Conservation (phyloP, 2,113 vertebrate genomes). For the Panthera leo region DNA sequence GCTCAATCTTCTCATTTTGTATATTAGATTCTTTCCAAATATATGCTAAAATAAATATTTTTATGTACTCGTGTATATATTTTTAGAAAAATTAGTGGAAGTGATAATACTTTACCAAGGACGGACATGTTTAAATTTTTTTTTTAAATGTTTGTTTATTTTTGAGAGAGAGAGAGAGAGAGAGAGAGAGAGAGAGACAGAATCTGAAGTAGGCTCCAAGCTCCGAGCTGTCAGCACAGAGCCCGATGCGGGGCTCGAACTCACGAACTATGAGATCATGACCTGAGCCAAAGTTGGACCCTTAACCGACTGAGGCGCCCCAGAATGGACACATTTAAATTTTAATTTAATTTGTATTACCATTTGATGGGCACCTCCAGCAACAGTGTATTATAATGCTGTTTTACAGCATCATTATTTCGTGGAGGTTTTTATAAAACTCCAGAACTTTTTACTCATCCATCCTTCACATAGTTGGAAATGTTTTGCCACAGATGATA, state of each 20-base stretch:
- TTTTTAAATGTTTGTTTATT: no score
- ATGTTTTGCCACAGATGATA: neutral
- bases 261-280: no score
- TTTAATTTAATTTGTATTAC: slow-evolving; percentile 4
- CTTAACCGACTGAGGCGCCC: no score
- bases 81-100: neutral
- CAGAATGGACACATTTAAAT: neutral
- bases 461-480: neutral
- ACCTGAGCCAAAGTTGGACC: no score
- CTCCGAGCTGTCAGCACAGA: no score
- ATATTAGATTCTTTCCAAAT: slow-evolving; percentile 21
- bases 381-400: neutral
- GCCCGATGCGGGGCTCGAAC: no score
- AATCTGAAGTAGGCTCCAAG: no score
- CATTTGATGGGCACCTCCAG: neutral
- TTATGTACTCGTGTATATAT: neutral
- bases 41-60: slow-evolving; percentile 37
- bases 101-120: neutral
- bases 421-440: slow-evolving; percentile 24
- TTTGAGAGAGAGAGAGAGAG: no score
- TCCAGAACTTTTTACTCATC: neutral
- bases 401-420: neutral
- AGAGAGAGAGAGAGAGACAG: no score
- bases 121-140: neutral
- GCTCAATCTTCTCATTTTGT: neutral